Base-by-base conservation (phyloP, 2,888 invertebrate genomes). In the Pachliopta kotzebuea region DNA sequence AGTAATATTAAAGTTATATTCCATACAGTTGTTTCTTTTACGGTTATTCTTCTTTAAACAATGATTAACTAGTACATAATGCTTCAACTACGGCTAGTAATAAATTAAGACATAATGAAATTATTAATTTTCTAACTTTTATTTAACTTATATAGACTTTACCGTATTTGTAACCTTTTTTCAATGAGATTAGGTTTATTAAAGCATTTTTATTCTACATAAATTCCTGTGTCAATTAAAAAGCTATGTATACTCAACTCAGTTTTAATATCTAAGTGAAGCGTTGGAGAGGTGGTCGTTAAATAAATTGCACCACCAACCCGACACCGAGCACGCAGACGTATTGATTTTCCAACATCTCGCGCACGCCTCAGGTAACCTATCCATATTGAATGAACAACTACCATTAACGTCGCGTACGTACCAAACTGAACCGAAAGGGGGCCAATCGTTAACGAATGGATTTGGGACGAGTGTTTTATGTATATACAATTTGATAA, bases 331-430 rank as follows among this genome's bases (percentile, higher is more conserved):
- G 52, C 23, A 24, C 29, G 31, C 50, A 59, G 52, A 26, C 42
- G 53, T 61, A 61, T 61, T 26, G 61, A 61, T 61, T 61, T 61
- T 63, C 29, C 45, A 26, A 58, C 29, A 58, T 57, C 58, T 45
- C 58, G 45, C 20, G 50, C 37, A 20, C 57, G 18, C 63, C 21
- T 42, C 56, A 49, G 56, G 52, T 29, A 42, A 26, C 54, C 42
- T 29, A 24, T 57, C 24, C 42, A 63, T 63, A 62, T 62, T 57
- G 52, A 62, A 62, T 62, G 62, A 62, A 53, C 56, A 11, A 45
- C 42, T 26, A 24, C 54, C 26, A 54, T 60, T 60, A 59, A 21
- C 4, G 29, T 11, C 49, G 31, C 21, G 52, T 17, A 23, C 29
- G 29, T 52, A 29, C 21, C 59, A 17, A 50, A 18, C 23, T 18